Base-by-base conservation (phyloP, 1,140 invertebrate genomes). In the Mamestra configurata region DNA sequence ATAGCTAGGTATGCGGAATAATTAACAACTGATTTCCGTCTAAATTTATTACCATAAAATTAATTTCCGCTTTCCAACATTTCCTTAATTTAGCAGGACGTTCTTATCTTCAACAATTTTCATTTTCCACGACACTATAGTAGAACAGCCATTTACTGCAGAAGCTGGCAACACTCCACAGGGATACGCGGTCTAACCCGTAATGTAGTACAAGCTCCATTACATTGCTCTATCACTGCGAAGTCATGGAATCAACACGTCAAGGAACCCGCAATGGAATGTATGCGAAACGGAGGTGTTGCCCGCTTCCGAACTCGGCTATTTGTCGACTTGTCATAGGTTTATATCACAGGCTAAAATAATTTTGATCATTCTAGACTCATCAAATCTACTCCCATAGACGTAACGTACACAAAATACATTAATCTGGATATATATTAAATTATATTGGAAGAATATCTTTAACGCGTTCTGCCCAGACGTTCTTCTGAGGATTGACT, bases 341-440 rank as follows among this genome's bases (percentile, higher is more conserved):
- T 64, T 53, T 71, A 71, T 71, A 71, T 71, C 70, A 72, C 70
- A 72, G 70, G 27, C 70, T 51, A 55, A 72, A 27, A 72, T 72
- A 72, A 37, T 51, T 55, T 72, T 55, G 49, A 18, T 72, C 49
- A 35, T 31, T 55, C 27, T 18, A 35, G n/a, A 53, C 31, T 71
- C 68, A 20, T 18, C 27, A 15, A 31, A n/a, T 13, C 8, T 22
- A 8, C 27, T 22, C 27, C 22, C 43, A 68, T 4, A n/a, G n/a
- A n/a, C n/a, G n/a, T n/a, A n/a, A 15, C 66, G 70, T 72, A 72
- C 70, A 51, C 46, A 72, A 72, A 72, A 72, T 72, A 72, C 55
- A 72, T 72, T 53, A 72, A 51, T 53, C 68, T 53, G 43, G 18
- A 72, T 24, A 31, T 53, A 53, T n/a, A 72, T 37, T 10, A 35